Evolutionary conservation across 2,797 vertebrate species (phyloP), one percentile per base, ranked within the genome.

Genomic region (Argya squamiceps): DNA sequence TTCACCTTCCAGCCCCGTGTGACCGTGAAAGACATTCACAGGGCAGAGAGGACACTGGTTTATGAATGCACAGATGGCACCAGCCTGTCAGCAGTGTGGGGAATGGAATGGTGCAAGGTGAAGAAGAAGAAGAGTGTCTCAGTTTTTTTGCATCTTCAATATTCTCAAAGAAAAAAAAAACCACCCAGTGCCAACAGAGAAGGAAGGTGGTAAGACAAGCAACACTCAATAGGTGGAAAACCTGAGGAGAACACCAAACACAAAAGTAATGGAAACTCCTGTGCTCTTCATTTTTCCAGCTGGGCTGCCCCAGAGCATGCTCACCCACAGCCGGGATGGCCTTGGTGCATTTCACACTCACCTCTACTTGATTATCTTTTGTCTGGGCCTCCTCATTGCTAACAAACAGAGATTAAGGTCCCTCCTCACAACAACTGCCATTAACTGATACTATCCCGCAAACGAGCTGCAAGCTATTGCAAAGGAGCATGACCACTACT

Each of bases 401-500:
- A 68, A 55, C 59, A 79, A 75, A 65, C 32, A 59, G 20, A 78
- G 47, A 26, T 71, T 23, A 19, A 41, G 60, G 46, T 37, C 44
- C 39, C 63, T 68, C 56, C 67, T 52, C 34, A 70, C 41, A 70
- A 32, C 23, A 78, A 27, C 49, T n/a, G 32, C 41, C 50, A 65
- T 50, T 73, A 84, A 84, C 59, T 0, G 1, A 23, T 21, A 27
- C 19, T 46, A 36, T 10, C 62, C 82, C 15, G 22, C 39, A 52
- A 60, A 53, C 2, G 3, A 60, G 37, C 46, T 59, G 44, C 53
- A 37, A 68, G 19, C n/a, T 60, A 53, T 17, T 60, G 46, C 59
- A 37, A 29, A 20, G 0, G 3, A 59, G 53, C 46, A 46, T 0
- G n/a, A 56, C 19, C 73, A 49, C 29, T 26, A 49, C 59, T 0